phyloP scores from a whole-genome alignment of 2,113 vertebrate species.

The Corythaeola cristata region DNA sequence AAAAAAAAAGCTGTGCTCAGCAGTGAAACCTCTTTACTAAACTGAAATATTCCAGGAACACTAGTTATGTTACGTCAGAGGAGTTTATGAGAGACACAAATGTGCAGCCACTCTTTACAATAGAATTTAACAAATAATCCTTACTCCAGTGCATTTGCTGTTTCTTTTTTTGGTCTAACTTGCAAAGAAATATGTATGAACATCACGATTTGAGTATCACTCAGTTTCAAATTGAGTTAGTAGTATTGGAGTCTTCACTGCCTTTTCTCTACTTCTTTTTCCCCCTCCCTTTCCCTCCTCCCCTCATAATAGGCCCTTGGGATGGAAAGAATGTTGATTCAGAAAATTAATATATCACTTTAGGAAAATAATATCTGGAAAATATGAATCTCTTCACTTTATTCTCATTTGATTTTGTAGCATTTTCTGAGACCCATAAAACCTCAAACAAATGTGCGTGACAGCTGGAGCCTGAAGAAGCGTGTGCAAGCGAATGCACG shows the following conservation, averaged over 20 bases:
- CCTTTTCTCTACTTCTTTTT: not conserved
- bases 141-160: not conserved
- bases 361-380: not conserved
- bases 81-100: not conserved
- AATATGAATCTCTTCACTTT: not conserved
- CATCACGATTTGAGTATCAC: not conserved
- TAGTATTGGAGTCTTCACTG: not conserved
- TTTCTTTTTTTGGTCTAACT: not conserved
- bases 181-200: not conserved
- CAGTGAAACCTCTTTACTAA: not conserved
- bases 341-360: not conserved
- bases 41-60: slow-evolving; percentile 13
- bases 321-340: not conserved
- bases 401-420: not conserved
- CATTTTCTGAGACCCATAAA: not conserved
- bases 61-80: not conserved
- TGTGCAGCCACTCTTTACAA: not conserved
- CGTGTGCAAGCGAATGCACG: accelerated
- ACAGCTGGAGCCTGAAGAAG: not conserved
- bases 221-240: not conserved
- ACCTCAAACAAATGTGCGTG: not conserved
- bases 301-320: not conserved
- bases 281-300: not conserved
- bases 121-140: not conserved
- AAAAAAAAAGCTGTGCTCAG: not conserved